phyloP scores from a whole-genome alignment of 2,888 invertebrate species.

The Abrostola tripartita region DNA sequence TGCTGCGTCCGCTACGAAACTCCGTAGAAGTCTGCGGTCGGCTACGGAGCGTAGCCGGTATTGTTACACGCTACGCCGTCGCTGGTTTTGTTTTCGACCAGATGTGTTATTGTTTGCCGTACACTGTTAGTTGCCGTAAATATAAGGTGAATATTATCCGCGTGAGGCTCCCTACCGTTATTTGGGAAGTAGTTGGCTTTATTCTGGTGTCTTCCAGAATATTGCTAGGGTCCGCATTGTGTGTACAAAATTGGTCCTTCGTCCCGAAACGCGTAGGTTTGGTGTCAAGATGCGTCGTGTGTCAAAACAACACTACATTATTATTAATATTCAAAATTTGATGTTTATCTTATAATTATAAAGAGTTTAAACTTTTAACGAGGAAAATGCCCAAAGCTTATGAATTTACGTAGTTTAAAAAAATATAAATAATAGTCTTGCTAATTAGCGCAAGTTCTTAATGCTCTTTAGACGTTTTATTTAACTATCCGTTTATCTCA shows the following conservation, averaged over 20 bases:
- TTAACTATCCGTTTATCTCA: constrained; percentile 28
- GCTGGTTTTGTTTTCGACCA: constrained; percentile 49
- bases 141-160: constrained; percentile 40
- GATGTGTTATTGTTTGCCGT: constrained; percentile 48
- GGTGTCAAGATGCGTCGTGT: too few species aligned
- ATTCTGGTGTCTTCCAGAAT: constrained; percentile 1
- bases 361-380: too few species aligned
- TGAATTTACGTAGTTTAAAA: too few species aligned
- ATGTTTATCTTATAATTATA: too few species aligned
- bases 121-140: constrained; percentile 33
- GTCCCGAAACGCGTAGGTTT: background rate
- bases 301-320: too few species aligned
- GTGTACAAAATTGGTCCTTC: background rate
- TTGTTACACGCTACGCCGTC: constrained; percentile 57
- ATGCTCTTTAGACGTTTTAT: constrained; percentile 40
- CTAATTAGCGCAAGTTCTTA: constrained; percentile 46
- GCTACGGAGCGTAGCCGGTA: constrained; percentile 63
- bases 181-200: constrained; percentile 21
- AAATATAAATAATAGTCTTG: constrained; percentile 37
- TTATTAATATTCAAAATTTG: too few species aligned
- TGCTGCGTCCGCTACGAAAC: constrained; percentile 68
- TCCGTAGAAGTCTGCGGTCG: constrained; percentile 62
- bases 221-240: background rate
- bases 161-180: constrained; percentile 10
- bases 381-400: too few species aligned